Conservation (phyloP, 2,113 vertebrate genomes). For the Campylorhamphus procurvoides region DNA sequence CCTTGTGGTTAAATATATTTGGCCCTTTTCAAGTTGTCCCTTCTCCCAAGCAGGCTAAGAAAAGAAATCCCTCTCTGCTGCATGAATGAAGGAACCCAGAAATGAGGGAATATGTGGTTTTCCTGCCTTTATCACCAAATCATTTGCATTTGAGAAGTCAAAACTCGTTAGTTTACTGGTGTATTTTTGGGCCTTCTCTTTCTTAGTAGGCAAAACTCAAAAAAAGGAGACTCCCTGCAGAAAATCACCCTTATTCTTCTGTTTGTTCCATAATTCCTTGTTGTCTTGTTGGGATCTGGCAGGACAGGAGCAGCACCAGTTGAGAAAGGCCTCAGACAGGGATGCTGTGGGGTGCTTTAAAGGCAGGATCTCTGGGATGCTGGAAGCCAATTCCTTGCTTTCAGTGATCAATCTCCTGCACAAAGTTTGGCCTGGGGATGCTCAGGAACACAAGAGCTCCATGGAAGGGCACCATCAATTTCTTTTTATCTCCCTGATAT, state of each 20-base stretch:
- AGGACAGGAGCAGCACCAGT: not conserved
- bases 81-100: not conserved
- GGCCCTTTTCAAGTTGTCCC: constrained; percentile 15
- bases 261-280: accelerated
- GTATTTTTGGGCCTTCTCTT: not conserved
- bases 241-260: not conserved
- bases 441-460: not conserved
- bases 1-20: constrained; percentile 1
- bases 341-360: not conserved
- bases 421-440: not conserved
- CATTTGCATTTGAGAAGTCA: not conserved
- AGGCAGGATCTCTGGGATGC: not conserved
- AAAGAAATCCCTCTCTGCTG: not conserved
- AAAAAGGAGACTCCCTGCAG: not conserved
- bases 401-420: not conserved
- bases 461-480: not conserved
- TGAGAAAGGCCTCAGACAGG: not conserved
- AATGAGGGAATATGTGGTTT: not conserved
- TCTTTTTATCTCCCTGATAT: constrained; percentile 30
- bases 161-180: not conserved
- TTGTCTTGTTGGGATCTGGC: not conserved
- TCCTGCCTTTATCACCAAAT: not conserved
- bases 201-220: not conserved
- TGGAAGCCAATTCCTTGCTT: not conserved
- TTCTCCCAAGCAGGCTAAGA: not conserved